phyloP scores from a whole-genome alignment of 2,797 vertebrate species.

The Hypotaenidia philippensis region DNA sequence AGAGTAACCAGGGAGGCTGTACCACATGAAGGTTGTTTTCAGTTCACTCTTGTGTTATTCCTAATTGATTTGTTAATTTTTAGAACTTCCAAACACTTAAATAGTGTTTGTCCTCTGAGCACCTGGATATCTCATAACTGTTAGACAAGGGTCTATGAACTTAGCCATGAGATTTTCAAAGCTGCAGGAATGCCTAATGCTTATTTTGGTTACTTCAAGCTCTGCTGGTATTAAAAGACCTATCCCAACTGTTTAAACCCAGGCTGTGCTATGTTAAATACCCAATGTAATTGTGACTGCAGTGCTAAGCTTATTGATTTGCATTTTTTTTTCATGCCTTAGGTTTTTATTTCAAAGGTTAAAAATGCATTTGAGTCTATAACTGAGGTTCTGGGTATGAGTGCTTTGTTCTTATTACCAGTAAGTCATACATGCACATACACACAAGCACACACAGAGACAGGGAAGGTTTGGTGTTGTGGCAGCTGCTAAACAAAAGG shows the following conservation, averaged over 20 bases:
- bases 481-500: neutral
- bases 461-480: neutral
- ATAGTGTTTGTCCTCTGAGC: neutral
- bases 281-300: neutral
- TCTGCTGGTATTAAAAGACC: neutral
- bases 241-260: neutral
- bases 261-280: neutral
- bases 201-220: neutral
- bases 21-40: neutral
- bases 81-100: neutral
- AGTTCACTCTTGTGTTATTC: neutral
- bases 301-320: neutral
- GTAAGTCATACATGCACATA: neutral
- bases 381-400: neutral
- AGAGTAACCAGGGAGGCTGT: neutral
- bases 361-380: neutral
- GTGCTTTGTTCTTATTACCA: neutral
- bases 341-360: neutral
- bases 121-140: neutral
- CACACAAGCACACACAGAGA: neutral
- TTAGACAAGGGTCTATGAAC: neutral
- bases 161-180: neutral
- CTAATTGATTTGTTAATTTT: neutral
- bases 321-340: neutral
- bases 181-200: neutral